Evolutionary conservation across 37 sponge, comb jelly and placozoan genomes (phyloP), one percentile per base, ranked within the genome.

Genomic region (Beroe forskalii): DNA sequence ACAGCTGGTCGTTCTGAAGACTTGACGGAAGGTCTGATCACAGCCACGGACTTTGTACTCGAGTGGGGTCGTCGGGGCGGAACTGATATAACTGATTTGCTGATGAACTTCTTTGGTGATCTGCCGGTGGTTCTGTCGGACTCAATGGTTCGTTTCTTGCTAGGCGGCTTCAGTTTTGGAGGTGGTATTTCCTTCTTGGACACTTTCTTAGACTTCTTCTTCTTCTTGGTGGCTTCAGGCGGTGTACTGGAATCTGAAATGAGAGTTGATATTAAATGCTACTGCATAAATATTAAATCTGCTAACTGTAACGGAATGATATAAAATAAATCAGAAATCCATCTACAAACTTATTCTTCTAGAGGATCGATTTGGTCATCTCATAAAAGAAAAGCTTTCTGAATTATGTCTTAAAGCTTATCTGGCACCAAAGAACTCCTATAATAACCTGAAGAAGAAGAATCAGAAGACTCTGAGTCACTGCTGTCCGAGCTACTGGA

Each of bases 391-490:
- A n/a, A n/a, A n/a, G n/a, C n/a, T n/a, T n/a, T n/a, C n/a, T n/a
- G n/a, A n/a, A n/a, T n/a, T n/a, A n/a, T n/a, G n/a, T n/a, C n/a
- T n/a, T n/a, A n/a, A n/a, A n/a, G n/a, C n/a, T n/a, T n/a, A n/a
- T n/a, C n/a, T n/a, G n/a, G n/a, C n/a, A n/a, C n/a, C n/a, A n/a
- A n/a, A n/a, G n/a, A n/a, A n/a, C n/a, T n/a, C n/a, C n/a, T n/a
- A n/a, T n/a, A n/a, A n/a, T 28, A n/a, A 80, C 86, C 86, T 80
- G 86, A 80, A 25, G n/a, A 23, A 42, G 55, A 44, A 6, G 86
- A 80, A 27, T 80, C 86, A 80, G 40, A 28, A 25, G 40, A 38
- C 12, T n/a, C n/a, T n/a, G 40, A 38, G 48, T 23, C n/a, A 80
- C 55, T 44, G 35, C 86, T 80, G 27, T 41, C 24, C 2, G 86